Base-by-base conservation (phyloP, 2,888 invertebrate species). In the Andrena bucephala region DNA sequence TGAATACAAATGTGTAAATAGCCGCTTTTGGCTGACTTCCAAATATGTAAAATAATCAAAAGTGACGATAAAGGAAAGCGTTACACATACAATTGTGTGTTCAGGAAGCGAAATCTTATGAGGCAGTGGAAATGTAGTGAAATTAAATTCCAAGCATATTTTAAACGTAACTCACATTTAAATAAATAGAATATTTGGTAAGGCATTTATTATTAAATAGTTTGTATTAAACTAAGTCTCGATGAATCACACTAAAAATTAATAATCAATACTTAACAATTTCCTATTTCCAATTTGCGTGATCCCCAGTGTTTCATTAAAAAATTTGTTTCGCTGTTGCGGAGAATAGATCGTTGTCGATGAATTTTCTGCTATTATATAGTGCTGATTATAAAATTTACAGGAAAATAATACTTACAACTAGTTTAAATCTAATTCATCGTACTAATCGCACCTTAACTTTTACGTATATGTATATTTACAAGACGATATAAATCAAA, bases 41-140 rank as follows among this genome's bases (percentile, higher is more conserved):
- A 78, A 60, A 29, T 79, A 72, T 75, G 81, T 71, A 75, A 77
- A 85, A 86, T 77, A 66, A 78, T 82, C 85, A 85, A 88, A 88
- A 88, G 88, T 86, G 80, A 80, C 42, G 59, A 69, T 27, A 63
- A 57, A 57, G 36, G 42, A 42, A 73, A 65, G 65, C 59, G n/a
- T 52, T 5, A 42, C 42, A 42, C 16, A 16, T 42, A 16, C 27
- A 10, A 10, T 16, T 57, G 31, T 54, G 54, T 60, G 31, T 33
- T 33, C 42, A 6, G 6, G 29, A 16, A n/a, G 57, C 29, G n/a
- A 63, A 29, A 59, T 31, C 0, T 69, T 16, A 1, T 2, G 13
- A n/a, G 13, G 13, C 3, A 8, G 29, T 2, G 7, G 10, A 36
- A 57, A 50, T 2, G 3, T 24, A 24, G 42, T 36, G 24, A 10